Evolutionary conservation across 2,888 invertebrate species (phyloP).

Genomic region (Campopleginae sp.): DNA sequence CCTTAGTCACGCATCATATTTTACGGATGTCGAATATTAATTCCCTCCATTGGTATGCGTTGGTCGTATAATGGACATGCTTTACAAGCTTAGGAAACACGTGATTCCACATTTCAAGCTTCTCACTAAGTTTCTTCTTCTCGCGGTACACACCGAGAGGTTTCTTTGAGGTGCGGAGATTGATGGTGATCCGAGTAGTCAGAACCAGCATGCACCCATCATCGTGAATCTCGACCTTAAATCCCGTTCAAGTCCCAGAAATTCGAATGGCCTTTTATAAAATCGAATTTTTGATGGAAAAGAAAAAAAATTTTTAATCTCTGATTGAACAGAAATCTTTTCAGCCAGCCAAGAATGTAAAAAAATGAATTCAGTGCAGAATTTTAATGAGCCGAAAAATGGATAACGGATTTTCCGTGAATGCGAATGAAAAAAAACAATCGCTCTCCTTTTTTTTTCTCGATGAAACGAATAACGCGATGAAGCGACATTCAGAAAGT

Average conservation of each 20-base stretch:
- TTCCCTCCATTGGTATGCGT: conserved; percentile 77
- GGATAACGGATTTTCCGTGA: too few species aligned
- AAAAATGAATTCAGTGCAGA: too few species aligned
- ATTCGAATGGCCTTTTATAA: conserved; percentile 9
- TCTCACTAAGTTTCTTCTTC: conserved; percentile 18
- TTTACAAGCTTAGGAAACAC: conserved; percentile 32
- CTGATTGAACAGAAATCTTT: too few species aligned
- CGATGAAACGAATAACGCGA: too few species aligned
- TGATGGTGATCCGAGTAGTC: conserved; percentile 26
- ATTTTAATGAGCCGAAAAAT: too few species aligned
- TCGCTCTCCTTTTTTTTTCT: too few species aligned
- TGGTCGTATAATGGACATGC: conserved; percentile 60
- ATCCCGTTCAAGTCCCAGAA: conserved; percentile 7
- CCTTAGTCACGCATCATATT: conserved; percentile 69
- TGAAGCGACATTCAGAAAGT: too few species aligned
- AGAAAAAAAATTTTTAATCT: neutral
- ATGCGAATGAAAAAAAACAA: too few species aligned
- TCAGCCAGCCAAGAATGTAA: too few species aligned
- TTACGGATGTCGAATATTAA: conserved; percentile 79
- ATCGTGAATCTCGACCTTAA: conserved; percentile 24
- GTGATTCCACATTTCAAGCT: conserved; percentile 53
- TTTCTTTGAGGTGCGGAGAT: neutral
- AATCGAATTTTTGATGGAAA: neutral
- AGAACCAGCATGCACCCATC: conserved; percentile 12
- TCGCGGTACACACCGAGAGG: neutral